phyloP scores from a whole-genome alignment of 2,113 vertebrate genomes.

The Tachysurus vachellii region DNA sequence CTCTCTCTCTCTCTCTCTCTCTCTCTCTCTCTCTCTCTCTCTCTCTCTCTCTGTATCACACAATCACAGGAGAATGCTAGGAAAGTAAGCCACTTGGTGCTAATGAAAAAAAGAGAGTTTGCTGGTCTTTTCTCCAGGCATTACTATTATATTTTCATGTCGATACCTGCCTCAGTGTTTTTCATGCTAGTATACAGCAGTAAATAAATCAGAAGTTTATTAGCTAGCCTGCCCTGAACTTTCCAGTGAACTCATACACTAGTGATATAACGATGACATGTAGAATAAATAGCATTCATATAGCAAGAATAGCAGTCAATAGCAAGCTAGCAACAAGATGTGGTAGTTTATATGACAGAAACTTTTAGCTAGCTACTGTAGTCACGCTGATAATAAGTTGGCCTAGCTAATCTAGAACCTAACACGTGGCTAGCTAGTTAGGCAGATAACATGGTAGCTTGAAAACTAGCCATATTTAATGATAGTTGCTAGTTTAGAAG shows the following conservation, averaged over 20 bases:
- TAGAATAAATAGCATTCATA: too few relatives aligned
- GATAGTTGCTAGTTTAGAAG: too few relatives aligned
- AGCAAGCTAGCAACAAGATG: neutral
- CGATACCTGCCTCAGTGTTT: neutral
- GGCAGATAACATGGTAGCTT: neutral
- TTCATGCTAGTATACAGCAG: neutral
- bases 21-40: too few relatives aligned
- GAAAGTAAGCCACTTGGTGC: neutral
- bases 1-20: too few relatives aligned
- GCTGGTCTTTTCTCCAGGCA: neutral
- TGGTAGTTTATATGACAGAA: neutral
- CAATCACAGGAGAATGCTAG: neutral
- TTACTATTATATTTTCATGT: neutral
- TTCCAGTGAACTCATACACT: neutral
- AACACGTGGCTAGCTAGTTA: neutral
- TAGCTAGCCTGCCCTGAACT: neutral
- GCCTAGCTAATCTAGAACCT: neutral
- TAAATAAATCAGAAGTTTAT: neutral
- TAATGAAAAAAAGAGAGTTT: neutral
- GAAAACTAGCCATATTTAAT: too few relatives aligned
- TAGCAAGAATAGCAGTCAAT: too few relatives aligned
- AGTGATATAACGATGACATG: neutral
- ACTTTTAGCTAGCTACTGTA: neutral
- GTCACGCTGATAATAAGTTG: neutral
- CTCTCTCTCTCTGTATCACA: neutral